Percentiles rank a stretch among this genome's conserved stretches.
Evolutionary conservation across 1,140 invertebrate genomes (phyloP).

Genomic region (Heliconius nattereri): DNA sequence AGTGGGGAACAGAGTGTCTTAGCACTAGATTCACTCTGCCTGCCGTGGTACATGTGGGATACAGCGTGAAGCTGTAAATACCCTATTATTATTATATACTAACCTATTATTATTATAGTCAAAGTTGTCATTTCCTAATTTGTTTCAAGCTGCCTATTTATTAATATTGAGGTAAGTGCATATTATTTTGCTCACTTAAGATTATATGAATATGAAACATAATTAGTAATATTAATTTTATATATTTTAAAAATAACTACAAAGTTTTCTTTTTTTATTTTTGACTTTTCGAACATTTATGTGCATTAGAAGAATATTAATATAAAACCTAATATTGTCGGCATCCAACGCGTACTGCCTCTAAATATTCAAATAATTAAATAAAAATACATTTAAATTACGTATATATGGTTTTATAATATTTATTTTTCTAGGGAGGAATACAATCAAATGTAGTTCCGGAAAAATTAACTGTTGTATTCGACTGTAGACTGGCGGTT

Average conservation of each 20-base stretch:
- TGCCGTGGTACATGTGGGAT: not conserved
- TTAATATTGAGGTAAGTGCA: not conserved
- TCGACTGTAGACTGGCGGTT: constrained; percentile 92
- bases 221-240: no score
- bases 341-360: no score
- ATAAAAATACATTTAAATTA: no score
- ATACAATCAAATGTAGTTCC: constrained; percentile 96
- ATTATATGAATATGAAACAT: no score
- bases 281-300: no score
- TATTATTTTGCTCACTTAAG: no score
- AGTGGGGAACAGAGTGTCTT: not conserved
- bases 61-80: not conserved
- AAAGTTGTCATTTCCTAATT: not conserved
- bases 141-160: not conserved
- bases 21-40: not conserved
- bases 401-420: no score
- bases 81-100: not conserved
- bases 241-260: no score
- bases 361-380: no score
- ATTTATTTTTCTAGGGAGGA: constrained; percentile 86
- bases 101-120: not conserved
- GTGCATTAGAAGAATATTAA: no score
- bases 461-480: constrained; percentile 87
- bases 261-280: no score
- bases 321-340: no score